phyloP scores from a whole-genome alignment of 1,140 invertebrate genomes.

The Batillaria attramentaria region DNA sequence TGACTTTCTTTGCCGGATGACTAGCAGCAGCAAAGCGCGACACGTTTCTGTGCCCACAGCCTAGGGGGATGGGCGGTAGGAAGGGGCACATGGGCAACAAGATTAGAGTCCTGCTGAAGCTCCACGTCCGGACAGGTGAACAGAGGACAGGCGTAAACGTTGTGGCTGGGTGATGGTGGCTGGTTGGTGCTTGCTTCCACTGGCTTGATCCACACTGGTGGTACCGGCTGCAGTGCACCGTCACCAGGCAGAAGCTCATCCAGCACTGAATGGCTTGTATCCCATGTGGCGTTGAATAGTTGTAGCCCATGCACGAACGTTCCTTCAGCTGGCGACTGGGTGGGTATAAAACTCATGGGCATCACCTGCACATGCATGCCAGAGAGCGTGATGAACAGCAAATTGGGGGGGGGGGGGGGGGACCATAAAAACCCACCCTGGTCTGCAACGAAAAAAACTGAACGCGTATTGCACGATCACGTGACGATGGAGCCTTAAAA shows the following conservation, averaged over 20 bases:
- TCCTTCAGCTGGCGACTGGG: conserved; percentile 52
- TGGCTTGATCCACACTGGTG: conserved; percentile 63
- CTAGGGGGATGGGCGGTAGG: conserved; percentile 43
- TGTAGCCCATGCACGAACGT: conserved; percentile 59
- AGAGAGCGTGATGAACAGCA: conserved; percentile 30
- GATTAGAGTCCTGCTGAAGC: conserved; percentile 49
- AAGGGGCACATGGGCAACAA: conserved; percentile 52
- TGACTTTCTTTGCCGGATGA: too few relatives aligned
- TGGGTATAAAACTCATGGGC: conserved; percentile 55
- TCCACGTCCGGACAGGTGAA: conserved; percentile 42
- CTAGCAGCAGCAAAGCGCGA: too few relatives aligned
- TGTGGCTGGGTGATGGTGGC: conserved; percentile 19
- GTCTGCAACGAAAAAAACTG: too few relatives aligned
- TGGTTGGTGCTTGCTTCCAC: background rate
- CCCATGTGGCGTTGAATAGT: conserved; percentile 66
- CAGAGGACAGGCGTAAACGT: conserved; percentile 51
- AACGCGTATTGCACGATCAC: too few relatives aligned
- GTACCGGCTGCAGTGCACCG: conserved; percentile 47
- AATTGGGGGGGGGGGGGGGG: too few relatives aligned
- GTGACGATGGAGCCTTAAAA: too few relatives aligned
- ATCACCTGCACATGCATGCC: conserved; percentile 60
- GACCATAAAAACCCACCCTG: conserved; percentile 5
- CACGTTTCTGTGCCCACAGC: conserved; percentile 56
- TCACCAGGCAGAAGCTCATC: conserved; percentile 45
- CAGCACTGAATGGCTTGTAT: conserved; percentile 48